phyloP scores from a whole-genome alignment of 2,888 invertebrate species.

The Protodeltote pygarga region DNA sequence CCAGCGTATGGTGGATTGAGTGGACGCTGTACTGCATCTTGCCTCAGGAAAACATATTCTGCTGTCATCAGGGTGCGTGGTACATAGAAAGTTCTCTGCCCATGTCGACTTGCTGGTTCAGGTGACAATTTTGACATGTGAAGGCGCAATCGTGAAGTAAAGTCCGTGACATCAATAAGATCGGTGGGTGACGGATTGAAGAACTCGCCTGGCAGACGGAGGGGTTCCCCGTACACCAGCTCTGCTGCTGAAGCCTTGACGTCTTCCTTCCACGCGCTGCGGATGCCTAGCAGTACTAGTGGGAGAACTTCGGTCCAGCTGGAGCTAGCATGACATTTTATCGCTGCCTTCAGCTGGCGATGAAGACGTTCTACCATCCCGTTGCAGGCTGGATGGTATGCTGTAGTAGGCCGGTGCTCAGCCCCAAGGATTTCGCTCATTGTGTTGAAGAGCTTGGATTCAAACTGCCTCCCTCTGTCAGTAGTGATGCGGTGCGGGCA shows the following conservation, averaged over 20 bases:
- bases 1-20: slow-evolving; percentile 1
- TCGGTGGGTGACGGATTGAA: background rate
- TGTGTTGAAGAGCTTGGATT: slow-evolving; percentile 35
- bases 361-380: slow-evolving; percentile 40
- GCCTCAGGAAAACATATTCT: background rate
- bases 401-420: slow-evolving; percentile 31
- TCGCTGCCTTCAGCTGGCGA: slow-evolving; percentile 48
- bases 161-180: background rate
- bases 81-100: background rate
- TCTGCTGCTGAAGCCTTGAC: slow-evolving; percentile 25
- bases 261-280: slow-evolving; percentile 35
- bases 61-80: background rate
- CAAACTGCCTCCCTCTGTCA: slow-evolving; percentile 55
- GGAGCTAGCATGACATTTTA: slow-evolving; percentile 33
- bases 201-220: slow-evolving; percentile 7
- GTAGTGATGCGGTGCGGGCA: slow-evolving; percentile 53
- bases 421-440: slow-evolving; percentile 16
- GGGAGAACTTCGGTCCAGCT: slow-evolving; percentile 36
- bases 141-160: background rate
- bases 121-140: slow-evolving; percentile 2
- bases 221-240: slow-evolving; percentile 45
- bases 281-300: slow-evolving; percentile 32
- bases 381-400: slow-evolving; percentile 44
- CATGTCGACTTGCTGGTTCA: background rate
- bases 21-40: background rate